Conservation (phyloP, 1,140 invertebrate species). For the Branchinecta lynchi region DNA sequence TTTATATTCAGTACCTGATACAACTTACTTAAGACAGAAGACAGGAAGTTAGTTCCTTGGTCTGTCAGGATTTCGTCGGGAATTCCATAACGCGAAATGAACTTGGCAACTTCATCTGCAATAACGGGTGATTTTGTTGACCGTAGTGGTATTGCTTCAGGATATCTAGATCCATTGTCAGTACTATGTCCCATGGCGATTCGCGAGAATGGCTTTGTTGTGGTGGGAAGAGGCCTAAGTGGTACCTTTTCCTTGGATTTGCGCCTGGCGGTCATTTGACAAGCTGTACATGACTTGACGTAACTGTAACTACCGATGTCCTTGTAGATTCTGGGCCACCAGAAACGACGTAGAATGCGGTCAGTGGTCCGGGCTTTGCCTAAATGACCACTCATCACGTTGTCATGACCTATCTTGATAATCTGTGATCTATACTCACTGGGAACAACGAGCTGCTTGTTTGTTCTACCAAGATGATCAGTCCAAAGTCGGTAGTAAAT, state of each 20-base stretch:
- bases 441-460: background rate
- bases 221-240: constrained; percentile 5
- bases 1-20: constrained; percentile 21
- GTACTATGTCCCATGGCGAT: background rate
- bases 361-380: constrained; percentile 8
- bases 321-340: constrained; percentile 9
- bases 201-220: background rate
- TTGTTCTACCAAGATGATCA: constrained; percentile 11
- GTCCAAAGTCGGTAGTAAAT: constrained; percentile 7
- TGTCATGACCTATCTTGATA: constrained; percentile 10
- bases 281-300: constrained; percentile 4
- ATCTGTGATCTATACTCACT: constrained; percentile 11
- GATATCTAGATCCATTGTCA: constrained; percentile 2
- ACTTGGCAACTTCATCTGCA: constrained; percentile 13
- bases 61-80: constrained; percentile 24
- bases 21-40: constrained; percentile 20
- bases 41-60: constrained; percentile 20
- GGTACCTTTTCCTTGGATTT: constrained; percentile 11
- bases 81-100: constrained; percentile 21
- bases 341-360: constrained; percentile 6
- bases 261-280: constrained; percentile 8
- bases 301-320: constrained; percentile 1
- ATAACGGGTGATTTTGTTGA: constrained; percentile 3
- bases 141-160: constrained; percentile 5
- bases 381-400: constrained; percentile 7